Percentiles rank a stretch among this genome's conserved stretches.
Conservation (phyloP, 2,797 vertebrate species). For the Peromyscus melanophrys region DNA sequence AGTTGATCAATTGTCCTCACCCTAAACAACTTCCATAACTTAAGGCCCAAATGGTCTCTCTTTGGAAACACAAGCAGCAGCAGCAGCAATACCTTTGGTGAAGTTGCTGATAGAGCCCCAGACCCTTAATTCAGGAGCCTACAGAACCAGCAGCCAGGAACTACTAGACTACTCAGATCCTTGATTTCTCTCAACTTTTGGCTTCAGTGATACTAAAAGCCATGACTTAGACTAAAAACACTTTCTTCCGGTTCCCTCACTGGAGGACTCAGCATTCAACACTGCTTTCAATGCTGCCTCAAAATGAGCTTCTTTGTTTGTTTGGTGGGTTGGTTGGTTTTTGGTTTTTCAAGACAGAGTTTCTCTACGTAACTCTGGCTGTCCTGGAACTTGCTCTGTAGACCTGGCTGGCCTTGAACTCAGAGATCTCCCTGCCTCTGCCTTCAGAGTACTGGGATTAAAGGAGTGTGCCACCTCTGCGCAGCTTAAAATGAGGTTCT, state of each 20-base stretch:
- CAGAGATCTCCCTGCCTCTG: neutral
- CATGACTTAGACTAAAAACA: neutral
- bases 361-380: neutral
- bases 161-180: neutral
- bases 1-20: neutral
- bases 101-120: neutral
- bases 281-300: neutral
- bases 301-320: neutral
- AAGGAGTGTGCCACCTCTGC: neutral
- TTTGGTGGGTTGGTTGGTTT: too few species aligned
- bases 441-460: neutral
- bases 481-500: neutral
- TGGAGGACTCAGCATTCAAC: neutral
- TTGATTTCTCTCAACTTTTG: neutral
- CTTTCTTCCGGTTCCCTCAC: neutral
- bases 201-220: neutral
- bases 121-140: neutral
- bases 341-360: too few species aligned
- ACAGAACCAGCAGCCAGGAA: neutral
- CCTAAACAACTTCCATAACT: neutral
- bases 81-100: neutral
- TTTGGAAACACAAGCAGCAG: neutral
- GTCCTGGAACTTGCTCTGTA: neutral
- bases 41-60: neutral
- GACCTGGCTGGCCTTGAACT: neutral